Base-by-base conservation (phyloP, 2,113 vertebrate species). In the Cnemophilus loriae region DNA sequence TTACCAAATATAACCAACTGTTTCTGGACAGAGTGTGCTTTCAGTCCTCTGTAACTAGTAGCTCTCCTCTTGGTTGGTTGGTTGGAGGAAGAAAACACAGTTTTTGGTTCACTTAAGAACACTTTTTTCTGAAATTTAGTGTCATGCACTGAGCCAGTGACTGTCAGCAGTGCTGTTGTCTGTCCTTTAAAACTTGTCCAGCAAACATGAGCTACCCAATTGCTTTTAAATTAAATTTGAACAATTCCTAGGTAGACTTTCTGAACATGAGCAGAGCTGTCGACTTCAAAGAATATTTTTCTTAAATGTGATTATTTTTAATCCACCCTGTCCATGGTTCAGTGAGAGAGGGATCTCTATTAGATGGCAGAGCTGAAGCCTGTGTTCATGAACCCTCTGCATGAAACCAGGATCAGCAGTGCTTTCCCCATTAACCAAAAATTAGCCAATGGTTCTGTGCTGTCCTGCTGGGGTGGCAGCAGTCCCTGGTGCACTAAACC, bases 261-360 rank as follows among this genome's bases (percentile, higher is more conserved):
- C 37, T 77, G 33, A 16, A 59, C 55, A 39, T 35, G 47, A 84
- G 59, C 37, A 8, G 33, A 65, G 50, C 50, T 57, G 22, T 80
- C 16, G 9, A 44, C 41, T 65, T 88, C 26, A 60, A 67, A 82
- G 6, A 39, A 13, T 39, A n/a, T n/a, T n/a, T 28, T 24, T 53
- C 77, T 60, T 12, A 1, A 55, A 84, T 23, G 8, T 6, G 6
- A 11, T 49, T 50, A n/a, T 75, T 92, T 92, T 84, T 49, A 63
- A 92, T 95, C 94, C 93, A 97, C 93, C 95, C 95, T 97, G 91
- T 60, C 95, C 84, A 87, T 94, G 69, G 91, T 64, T 95, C 37
- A 63, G 33, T 59, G 56, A 52, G 74, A 91, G 60, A 68, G 1
- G 4, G 39, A 68, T 71, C 76, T 93, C 55, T 93, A 24, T 77